These are phyloP conservation scores for Labeo rohita DNA, from an alignment of 2,113 vertebrate species.

Conservation along the genomic window DNA sequence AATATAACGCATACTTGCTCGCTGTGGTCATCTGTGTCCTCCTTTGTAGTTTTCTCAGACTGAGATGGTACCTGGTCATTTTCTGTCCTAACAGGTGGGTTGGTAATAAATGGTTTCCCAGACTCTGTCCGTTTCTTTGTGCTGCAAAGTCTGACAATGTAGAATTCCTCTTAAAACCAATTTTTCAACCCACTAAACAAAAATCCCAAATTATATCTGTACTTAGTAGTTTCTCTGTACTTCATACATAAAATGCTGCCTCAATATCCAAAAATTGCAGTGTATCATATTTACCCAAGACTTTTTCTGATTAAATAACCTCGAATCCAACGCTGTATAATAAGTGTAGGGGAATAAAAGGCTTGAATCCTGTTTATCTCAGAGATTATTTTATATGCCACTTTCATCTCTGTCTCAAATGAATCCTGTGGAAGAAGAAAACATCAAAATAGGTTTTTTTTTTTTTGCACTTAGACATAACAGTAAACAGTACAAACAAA, in stretches of 20 bases:
- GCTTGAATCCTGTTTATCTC: slow-evolving; percentile 75
- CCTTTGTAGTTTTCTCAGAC: background rate
- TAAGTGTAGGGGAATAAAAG: slow-evolving; percentile 73
- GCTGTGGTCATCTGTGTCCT: background rate
- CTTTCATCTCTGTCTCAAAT: slow-evolving; percentile 68
- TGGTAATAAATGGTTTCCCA: background rate
- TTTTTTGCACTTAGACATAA: background rate
- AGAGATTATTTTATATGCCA: slow-evolving; percentile 64
- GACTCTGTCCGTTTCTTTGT: background rate
- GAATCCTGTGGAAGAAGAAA: slow-evolving; percentile 64
- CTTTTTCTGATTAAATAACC: slow-evolving; percentile 73
- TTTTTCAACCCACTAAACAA: background rate
- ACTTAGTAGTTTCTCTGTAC: background rate
- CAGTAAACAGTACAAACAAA: background rate
- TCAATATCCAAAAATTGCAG: background rate
- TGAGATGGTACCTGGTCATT: background rate
- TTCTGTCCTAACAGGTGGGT: background rate
- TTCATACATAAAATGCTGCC: background rate
- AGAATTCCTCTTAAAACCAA: slow-evolving; percentile 5
- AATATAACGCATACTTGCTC: slow-evolving; percentile 2
- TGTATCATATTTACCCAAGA: slow-evolving; percentile 66
- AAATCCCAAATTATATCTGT: background rate
- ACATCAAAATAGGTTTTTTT: background rate
- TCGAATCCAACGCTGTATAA: slow-evolving; percentile 78
- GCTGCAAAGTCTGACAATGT: slow-evolving; percentile 15